Evolutionary conservation across 2,797 vertebrate species (phyloP).

Genomic region (Limnodromus scolopaceus): DNA sequence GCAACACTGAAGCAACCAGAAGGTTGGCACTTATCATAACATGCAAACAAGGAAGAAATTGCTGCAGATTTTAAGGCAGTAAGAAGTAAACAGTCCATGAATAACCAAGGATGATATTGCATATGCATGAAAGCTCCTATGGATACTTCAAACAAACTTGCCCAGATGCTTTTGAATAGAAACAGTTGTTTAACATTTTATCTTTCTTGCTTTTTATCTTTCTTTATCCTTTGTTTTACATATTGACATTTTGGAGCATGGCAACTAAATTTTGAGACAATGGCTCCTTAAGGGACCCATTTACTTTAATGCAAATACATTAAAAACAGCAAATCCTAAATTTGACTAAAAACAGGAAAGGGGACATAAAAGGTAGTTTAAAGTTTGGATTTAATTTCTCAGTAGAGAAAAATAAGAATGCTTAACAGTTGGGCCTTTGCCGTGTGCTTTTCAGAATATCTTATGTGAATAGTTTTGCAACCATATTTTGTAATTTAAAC

Average conservation of each 20-base stretch:
- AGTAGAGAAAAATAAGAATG: neutral
- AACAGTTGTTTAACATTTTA: neutral
- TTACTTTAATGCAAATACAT: neutral
- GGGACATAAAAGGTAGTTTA: neutral
- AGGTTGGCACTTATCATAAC: neutral
- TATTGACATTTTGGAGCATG: neutral
- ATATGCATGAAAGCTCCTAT: neutral
- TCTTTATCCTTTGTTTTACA: neutral
- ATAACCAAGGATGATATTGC: neutral
- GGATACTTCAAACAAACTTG: neutral
- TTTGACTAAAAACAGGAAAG: neutral
- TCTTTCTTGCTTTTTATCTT: neutral
- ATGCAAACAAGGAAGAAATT: constrained; percentile 1
- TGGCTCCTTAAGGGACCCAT: neutral
- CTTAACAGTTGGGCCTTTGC: neutral
- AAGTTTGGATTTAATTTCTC: neutral
- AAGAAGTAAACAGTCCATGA: neutral
- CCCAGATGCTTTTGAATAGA: neutral
- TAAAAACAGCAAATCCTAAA: neutral
- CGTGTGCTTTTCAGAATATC: neutral
- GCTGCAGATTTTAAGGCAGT: neutral
- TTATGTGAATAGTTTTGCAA: neutral
- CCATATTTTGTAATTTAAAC: neutral
- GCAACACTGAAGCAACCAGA: neutral
- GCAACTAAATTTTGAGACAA: neutral